Percentiles rank a stretch among this genome's conserved stretches.
These are phyloP conservation scores for Drosophila leonis DNA, from an alignment of 2,888 invertebrate genomes.

Conservation along the genomic window DNA sequence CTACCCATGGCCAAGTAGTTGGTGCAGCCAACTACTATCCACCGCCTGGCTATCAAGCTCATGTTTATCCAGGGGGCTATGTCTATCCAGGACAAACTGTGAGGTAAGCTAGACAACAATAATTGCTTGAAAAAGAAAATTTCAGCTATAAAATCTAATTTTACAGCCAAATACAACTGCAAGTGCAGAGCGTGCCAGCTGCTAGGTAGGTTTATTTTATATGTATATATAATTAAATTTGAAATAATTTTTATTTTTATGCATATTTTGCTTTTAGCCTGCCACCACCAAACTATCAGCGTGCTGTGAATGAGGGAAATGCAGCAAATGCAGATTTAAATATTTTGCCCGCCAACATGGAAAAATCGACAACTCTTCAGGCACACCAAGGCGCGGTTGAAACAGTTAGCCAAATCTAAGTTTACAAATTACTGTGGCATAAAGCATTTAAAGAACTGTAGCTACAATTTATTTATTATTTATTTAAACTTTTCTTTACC, in stretches of 20 bases:
- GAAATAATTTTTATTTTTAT: neutral
- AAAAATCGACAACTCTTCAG: constrained; percentile 15
- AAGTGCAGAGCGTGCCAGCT: constrained; percentile 6
- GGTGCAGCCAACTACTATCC: constrained; percentile 6
- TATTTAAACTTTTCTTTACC: neutral
- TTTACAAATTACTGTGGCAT: neutral
- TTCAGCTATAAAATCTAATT: neutral
- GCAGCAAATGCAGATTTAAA: neutral
- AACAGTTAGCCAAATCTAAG: constrained; percentile 47
- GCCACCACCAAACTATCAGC: constrained; percentile 4
- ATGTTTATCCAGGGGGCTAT: neutral
- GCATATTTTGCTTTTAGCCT: neutral
- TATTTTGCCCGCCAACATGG: constrained; percentile 7
- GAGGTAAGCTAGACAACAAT: constrained; percentile 7
- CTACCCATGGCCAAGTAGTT: neutral
- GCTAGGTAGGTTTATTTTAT: constrained; percentile 10
- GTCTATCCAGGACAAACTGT: neutral
- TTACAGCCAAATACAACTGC: constrained; percentile 30
- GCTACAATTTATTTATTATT: constrained; percentile 5
- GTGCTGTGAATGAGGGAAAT: neutral
- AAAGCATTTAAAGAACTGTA: neutral
- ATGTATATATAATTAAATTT: neutral
- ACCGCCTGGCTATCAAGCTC: constrained; percentile 6
- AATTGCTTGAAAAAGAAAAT: neutral
- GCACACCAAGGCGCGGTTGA: constrained; percentile 47